These are phyloP conservation scores for Bubo blakistoni DNA, from an alignment of 2,113 vertebrate species.

Conservation along the genomic window DNA sequence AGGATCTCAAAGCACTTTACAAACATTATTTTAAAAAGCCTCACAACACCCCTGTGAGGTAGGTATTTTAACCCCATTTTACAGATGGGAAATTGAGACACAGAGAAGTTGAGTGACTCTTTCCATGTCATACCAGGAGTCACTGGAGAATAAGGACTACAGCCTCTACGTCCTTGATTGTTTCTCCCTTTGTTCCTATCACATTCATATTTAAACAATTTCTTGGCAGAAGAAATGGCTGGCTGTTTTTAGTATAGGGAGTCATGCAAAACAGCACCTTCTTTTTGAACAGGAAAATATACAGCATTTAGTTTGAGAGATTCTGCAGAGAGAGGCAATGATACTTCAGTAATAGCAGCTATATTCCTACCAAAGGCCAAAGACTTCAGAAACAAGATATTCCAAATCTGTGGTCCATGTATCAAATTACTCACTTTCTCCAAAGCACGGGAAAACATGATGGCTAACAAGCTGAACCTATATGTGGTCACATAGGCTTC, in stretches of 20 bases:
- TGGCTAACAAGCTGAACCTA: neutral
- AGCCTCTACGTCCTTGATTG: neutral
- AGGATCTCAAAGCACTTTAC: slow-evolving; percentile 70
- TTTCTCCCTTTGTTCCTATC: slow-evolving; percentile 10
- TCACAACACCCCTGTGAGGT: slow-evolving; percentile 65
- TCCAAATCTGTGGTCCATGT: neutral
- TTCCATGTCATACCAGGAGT: neutral
- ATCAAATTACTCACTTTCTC: neutral
- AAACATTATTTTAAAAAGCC: slow-evolving; percentile 49
- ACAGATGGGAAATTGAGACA: slow-evolving; percentile 58
- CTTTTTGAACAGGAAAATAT: slow-evolving; percentile 34
- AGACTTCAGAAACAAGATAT: neutral
- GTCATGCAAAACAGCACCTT: slow-evolving; percentile 49
- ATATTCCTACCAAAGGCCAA: neutral
- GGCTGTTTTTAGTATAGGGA: slow-evolving; percentile 14
- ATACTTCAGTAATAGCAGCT: slow-evolving; percentile 33
- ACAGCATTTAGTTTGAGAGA: slow-evolving; percentile 51
- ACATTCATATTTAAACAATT: neutral
- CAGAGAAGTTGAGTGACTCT: neutral
- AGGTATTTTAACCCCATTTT: slow-evolving; percentile 58
- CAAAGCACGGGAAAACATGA: neutral
- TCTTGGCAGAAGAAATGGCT: slow-evolving; percentile 18
- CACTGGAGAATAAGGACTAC: neutral
- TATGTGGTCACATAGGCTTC: neutral
- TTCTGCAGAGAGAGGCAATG: slow-evolving; percentile 67